A percentile compares a stretch with the other conserved stretches of the same genome.
Conservation (phyloP, 2,797 vertebrate genomes). For the Cygnus olor region DNA sequence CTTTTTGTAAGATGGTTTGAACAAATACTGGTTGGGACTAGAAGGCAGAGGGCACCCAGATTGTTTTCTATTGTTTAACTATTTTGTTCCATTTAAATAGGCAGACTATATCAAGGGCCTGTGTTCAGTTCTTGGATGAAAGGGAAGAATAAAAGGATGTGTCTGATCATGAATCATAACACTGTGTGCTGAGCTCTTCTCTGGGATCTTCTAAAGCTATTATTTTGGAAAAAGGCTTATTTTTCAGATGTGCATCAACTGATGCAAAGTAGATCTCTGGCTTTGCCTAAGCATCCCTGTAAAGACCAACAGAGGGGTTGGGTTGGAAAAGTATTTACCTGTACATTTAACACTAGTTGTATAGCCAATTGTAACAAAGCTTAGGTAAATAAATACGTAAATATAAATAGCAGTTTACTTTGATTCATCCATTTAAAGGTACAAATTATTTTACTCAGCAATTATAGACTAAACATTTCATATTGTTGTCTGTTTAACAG, state of each 20-base stretch:
- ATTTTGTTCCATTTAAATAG: not conserved
- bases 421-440: not conserved
- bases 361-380: not conserved
- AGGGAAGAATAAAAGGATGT: not conserved
- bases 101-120: not conserved
- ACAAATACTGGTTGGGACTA: slow-evolving; percentile 16
- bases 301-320: not conserved
- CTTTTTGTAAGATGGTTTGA: slow-evolving; percentile 28
- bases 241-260: not conserved
- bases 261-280: not conserved
- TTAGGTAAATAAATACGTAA: not conserved
- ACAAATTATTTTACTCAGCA: not conserved
- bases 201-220: not conserved
- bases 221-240: not conserved
- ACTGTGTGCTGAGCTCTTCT: not conserved
- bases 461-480: not conserved
- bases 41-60: not conserved
- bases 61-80: not conserved
- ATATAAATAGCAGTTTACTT: not conserved
- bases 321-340: not conserved
- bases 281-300: not conserved
- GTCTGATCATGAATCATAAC: not conserved
- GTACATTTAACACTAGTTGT: not conserved
- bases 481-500: not conserved
- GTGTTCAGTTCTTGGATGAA: not conserved